phyloP scores from a whole-genome alignment of 2,113 vertebrate genomes.

The Carettochelys insculpta region DNA sequence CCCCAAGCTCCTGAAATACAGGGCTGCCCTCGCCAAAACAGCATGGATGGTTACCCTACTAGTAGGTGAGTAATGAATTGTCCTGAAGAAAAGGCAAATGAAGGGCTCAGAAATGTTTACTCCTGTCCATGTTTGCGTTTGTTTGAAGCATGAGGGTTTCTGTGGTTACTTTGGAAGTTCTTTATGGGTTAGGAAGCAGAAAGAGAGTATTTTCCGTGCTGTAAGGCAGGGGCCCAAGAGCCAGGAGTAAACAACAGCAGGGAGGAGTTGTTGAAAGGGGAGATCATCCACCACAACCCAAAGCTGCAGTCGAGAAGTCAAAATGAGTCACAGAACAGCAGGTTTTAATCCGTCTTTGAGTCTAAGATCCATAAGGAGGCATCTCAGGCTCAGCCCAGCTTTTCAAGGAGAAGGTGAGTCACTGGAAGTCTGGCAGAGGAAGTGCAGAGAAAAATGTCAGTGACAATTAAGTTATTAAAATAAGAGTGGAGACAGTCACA shows the following conservation, averaged over 20 bases:
- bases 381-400: background rate
- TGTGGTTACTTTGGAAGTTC: background rate
- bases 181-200: background rate
- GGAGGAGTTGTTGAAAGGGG: background rate
- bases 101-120: no score
- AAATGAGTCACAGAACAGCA: background rate
- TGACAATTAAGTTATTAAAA: background rate
- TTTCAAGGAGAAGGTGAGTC: background rate
- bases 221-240: rapidly evolving
- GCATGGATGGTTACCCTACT: no score
- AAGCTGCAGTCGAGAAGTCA: background rate
- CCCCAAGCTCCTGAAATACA: no score
- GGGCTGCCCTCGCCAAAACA: no score
- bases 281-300: background rate
- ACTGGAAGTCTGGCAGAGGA: background rate
- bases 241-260: background rate
- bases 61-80: rapidly evolving
- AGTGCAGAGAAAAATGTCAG: background rate
- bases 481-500: background rate
- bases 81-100: background rate
- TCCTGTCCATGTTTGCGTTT: background rate
- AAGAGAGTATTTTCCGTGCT: background rate
- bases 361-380: background rate
- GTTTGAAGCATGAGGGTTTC: background rate
- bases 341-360: background rate